Base-by-base conservation (phyloP, 1,140 invertebrate species). In the Anastrepha obliqua region DNA sequence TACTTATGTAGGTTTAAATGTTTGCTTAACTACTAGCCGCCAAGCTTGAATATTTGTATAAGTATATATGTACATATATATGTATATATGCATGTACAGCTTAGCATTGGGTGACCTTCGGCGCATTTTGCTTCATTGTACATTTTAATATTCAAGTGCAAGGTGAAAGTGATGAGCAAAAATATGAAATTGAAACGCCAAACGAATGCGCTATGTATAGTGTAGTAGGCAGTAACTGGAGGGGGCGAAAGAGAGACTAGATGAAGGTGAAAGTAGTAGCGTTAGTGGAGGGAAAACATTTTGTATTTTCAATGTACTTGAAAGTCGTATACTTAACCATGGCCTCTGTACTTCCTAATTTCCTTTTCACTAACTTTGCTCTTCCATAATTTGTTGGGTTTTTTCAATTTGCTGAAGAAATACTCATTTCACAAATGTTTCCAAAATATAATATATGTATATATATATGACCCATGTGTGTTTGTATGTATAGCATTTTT, bases 81-180 rank as follows among this genome's bases (percentile, higher is more conserved):
- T 29, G 67, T 44, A 81, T 29, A 55, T 55, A 51, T 47, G 74
- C 55, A 47, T 62, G 60, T 81, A 55, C 44, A 81, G n/a, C 74
- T 55, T 81, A 55, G 74, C 74, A 55, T 7, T 81, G 15, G 44
- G 9, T 42, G 74, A 81, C 74, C 74, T 81, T 81, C 74, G 74
- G 74, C 74, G 47, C 74, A 17, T 81, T 81, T 47, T 51, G 51
- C 74, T 81, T 81, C 74, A 81, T 81, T 81, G 47, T 81, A 81
- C 51, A 81, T 81, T 81, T 81, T 81, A 81, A 81, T 55, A 81
- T 81, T 81, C 74, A 81, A 81, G 74, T 81, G 74, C 74, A 81
- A 81, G 74, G 74, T 58, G 55, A 81, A 81, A 81, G 47, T 81
- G 74, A 81, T 81, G 74, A 81, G 47, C 74, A 47, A 47, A 81